Conservation (phyloP, 2,797 vertebrate genomes). For the Phataginus tetradactyla region DNA sequence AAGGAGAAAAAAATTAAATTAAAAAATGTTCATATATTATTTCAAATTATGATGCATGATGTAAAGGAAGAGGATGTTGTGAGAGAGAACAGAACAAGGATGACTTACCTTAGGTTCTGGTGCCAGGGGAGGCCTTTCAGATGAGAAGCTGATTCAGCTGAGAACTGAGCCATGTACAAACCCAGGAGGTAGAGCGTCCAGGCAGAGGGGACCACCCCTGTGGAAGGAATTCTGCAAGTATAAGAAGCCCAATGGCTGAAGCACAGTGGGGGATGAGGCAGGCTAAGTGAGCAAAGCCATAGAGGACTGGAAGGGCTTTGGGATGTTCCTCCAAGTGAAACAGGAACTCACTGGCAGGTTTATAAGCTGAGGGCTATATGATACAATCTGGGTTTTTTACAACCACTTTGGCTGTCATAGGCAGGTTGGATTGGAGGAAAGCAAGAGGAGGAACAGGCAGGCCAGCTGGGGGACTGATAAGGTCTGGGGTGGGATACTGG, state of each 20-base stretch:
- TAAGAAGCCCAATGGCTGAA: neutral
- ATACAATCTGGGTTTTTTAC: neutral
- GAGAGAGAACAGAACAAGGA: neutral
- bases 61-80: neutral
- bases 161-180: neutral
- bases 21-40: neutral
- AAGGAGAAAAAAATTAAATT: neutral
- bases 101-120: neutral
- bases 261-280: neutral
- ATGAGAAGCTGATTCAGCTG: neutral
- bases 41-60: neutral
- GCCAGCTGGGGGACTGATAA: neutral
- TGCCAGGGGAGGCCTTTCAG: neutral
- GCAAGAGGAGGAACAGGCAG: neutral
- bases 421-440: neutral
- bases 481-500: neutral
- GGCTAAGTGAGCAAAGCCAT: neutral
- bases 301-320: neutral
- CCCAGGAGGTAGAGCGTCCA: accelerated
- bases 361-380: neutral
- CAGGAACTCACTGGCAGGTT: neutral
- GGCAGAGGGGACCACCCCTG: accelerated
- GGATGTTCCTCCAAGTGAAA: neutral
- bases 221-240: neutral
- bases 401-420: neutral